phyloP scores from a whole-genome alignment of 2,797 vertebrate genomes.

The Heteromormyrus szaboi region DNA sequence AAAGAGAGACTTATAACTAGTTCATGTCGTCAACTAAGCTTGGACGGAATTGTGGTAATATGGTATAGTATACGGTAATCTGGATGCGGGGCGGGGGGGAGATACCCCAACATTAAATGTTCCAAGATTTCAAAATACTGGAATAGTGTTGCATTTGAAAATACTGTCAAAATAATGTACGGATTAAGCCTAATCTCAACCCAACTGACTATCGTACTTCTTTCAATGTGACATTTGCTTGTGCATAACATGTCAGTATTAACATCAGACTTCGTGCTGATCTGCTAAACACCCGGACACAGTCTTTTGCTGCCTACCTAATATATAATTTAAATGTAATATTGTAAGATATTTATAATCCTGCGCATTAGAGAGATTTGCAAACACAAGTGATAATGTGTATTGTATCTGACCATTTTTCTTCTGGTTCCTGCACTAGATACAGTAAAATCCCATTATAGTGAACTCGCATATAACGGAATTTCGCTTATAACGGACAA shows the following conservation, averaged over 20 bases:
- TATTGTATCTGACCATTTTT: not conserved
- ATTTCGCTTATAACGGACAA: too few species aligned
- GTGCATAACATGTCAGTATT: not conserved
- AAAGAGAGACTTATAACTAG: not conserved
- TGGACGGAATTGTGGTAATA: not conserved
- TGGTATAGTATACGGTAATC: not conserved
- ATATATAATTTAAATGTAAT: not conserved
- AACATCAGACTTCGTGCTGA: not conserved
- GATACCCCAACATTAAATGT: too few species aligned
- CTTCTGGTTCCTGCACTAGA: not conserved
- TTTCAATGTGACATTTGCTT: not conserved
- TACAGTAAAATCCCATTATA: not conserved
- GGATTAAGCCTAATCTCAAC: not conserved
- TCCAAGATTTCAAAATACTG: not conserved
- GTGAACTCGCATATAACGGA: too few species aligned
- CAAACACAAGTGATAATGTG: not conserved
- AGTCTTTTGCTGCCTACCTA: not conserved
- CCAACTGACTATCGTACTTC: not conserved
- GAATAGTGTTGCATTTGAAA: not conserved
- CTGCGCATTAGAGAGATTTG: not conserved
- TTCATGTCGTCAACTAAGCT: not conserved
- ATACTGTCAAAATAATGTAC: not conserved
- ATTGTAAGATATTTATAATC: not conserved
- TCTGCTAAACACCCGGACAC: not conserved
- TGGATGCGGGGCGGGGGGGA: too few species aligned